These are phyloP conservation scores for Eupithecia dodoneata DNA, from an alignment of 2,888 invertebrate species.

Conservation along the genomic window DNA sequence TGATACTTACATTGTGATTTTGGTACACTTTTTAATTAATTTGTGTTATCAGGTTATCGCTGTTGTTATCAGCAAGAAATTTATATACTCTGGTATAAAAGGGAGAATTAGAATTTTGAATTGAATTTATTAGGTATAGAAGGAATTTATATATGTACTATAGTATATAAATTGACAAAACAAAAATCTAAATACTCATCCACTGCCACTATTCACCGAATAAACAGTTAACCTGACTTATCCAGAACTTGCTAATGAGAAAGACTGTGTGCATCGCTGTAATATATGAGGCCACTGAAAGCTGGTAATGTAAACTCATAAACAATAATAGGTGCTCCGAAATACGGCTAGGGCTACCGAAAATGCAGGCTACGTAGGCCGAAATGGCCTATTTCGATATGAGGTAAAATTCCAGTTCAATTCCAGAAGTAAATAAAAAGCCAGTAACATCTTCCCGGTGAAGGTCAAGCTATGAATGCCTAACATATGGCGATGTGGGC, in stretches of 20 bases:
- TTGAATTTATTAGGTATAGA: too few relatives aligned
- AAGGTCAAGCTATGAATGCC: not conserved
- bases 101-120: too few relatives aligned
- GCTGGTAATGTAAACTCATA: not conserved
- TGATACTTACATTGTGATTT: not conserved
- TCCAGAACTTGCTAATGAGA: too few relatives aligned
- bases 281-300: not conserved
- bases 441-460: not conserved
- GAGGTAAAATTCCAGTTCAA: not conserved
- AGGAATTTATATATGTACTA: too few relatives aligned
- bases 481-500: not conserved
- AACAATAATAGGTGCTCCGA: not conserved
- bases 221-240: too few relatives aligned
- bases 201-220: too few relatives aligned
- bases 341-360: not conserved
- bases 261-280: not conserved
- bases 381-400: not conserved
- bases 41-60: too few relatives aligned
- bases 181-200: too few relatives aligned
- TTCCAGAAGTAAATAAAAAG: not conserved
- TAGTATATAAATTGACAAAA: too few relatives aligned
- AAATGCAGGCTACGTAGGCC: not conserved
- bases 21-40: too few relatives aligned
- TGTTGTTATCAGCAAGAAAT: too few relatives aligned
- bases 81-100: too few relatives aligned